Percentiles rank a stretch among this genome's conserved stretches.
phyloP scores from a whole-genome alignment of 1,140 invertebrate genomes.

The Schlechtendalia chinensis region DNA sequence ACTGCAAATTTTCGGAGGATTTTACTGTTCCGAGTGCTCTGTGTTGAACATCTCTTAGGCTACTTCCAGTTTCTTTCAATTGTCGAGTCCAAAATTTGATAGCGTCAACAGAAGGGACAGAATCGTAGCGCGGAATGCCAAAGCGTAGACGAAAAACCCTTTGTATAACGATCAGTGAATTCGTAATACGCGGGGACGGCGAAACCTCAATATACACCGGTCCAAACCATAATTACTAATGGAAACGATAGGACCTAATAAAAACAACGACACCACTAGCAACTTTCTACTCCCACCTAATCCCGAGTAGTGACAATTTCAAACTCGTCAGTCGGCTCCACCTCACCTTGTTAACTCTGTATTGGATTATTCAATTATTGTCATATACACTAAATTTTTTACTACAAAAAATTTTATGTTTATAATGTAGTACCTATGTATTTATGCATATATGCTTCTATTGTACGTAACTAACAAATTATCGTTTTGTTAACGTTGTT shows the following conservation, averaged over 20 bases:
- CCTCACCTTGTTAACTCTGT: not conserved
- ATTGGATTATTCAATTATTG: too few species aligned
- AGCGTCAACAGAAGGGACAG: not conserved
- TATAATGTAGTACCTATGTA: too few species aligned
- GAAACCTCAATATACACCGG: too few species aligned
- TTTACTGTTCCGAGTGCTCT: not conserved
- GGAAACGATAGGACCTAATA: not conserved
- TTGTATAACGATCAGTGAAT: not conserved
- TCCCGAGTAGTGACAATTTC: not conserved
- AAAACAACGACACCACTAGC: not conserved
- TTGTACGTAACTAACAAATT: too few species aligned
- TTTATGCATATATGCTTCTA: too few species aligned
- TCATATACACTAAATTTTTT: too few species aligned
- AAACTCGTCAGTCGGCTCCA: not conserved
- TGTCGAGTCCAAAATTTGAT: not conserved
- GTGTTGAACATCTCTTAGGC: not conserved
- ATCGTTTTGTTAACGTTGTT: too few species aligned
- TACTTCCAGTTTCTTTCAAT: not conserved
- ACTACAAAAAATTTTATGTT: too few species aligned
- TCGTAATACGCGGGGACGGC: not conserved
- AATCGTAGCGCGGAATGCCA: not conserved
- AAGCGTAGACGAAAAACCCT: not conserved
- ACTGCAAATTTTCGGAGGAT: not conserved
- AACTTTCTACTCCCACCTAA: not conserved
- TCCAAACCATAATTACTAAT: not conserved